phyloP scores from a whole-genome alignment of 2,888 invertebrate species.

The Mythimna loreyi region DNA sequence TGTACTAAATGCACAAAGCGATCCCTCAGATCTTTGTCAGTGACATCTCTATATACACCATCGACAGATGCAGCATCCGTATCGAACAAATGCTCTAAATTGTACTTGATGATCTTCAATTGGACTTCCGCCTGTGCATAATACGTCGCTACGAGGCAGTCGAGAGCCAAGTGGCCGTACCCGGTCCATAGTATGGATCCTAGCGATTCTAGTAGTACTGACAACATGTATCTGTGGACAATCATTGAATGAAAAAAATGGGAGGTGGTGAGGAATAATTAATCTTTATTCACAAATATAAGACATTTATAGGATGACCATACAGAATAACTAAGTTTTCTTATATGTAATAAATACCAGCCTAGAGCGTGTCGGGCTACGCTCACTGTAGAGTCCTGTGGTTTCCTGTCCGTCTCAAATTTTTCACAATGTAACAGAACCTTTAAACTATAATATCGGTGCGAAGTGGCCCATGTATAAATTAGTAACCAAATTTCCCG shows the following conservation, averaged over 20 bases:
- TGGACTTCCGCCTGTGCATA: conserved; percentile 73
- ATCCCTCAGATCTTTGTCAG: conserved; percentile 54
- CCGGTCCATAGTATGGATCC: conserved; percentile 65
- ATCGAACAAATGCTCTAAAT: conserved; percentile 68
- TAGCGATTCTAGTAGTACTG: conserved; percentile 61
- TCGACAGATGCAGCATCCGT: conserved; percentile 2
- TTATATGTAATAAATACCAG: too few species aligned
- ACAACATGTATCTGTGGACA: conserved; percentile 65
- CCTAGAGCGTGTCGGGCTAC: too few species aligned
- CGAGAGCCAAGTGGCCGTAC: conserved; percentile 69
- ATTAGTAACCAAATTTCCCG: too few species aligned
- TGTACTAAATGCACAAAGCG: conserved; percentile 68
- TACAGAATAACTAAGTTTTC: too few species aligned
- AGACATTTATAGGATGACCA: too few species aligned
- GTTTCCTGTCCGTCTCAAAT: too few species aligned
- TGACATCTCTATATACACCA: conserved; percentile 58
- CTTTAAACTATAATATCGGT: too few species aligned
- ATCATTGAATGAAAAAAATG: conserved; percentile 7
- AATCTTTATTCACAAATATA: too few species aligned
- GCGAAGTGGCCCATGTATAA: too few species aligned
- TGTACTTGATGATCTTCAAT: conserved; percentile 72
- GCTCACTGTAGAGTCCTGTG: too few species aligned
- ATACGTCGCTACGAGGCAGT: conserved; percentile 68
- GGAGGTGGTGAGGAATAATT: too few species aligned
- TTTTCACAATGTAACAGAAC: too few species aligned